Conservation (phyloP, 2,888 invertebrate genomes). For the Prosapia bicincta region DNA sequence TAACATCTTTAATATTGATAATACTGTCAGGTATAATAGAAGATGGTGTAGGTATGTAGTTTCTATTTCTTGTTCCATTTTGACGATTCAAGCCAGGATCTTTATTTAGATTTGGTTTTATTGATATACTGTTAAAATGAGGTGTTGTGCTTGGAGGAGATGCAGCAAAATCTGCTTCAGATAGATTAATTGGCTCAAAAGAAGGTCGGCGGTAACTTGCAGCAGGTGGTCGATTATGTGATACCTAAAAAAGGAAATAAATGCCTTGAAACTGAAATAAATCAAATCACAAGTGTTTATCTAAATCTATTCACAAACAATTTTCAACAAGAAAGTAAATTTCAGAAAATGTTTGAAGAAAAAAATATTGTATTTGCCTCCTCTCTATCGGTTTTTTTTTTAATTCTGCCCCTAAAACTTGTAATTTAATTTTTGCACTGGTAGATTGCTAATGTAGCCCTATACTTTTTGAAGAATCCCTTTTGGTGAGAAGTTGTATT, state of each 20-base stretch:
- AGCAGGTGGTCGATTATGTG: constrained; percentile 34
- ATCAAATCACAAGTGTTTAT: no score
- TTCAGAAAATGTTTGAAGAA: no score
- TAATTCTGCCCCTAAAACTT: no score
- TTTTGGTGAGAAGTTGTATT: no score
- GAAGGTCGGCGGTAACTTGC: constrained; percentile 40
- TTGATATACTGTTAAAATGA: constrained; percentile 4
- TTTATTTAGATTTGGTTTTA: constrained; percentile 2
- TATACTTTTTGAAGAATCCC: no score
- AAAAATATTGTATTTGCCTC: no score
- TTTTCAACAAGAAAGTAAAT: no score
- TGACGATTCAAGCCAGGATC: neutral
- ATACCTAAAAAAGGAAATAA: constrained; percentile 21
- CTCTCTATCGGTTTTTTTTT: no score
- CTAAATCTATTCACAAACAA: no score
- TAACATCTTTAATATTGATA: constrained; percentile 6
- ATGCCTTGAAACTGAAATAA: no score
- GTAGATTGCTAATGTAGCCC: no score
- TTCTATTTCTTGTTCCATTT: neutral
- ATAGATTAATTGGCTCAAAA: constrained; percentile 43
- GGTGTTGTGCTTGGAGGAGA: constrained; percentile 30
- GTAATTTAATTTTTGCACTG: no score
- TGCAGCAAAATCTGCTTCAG: constrained; percentile 42
- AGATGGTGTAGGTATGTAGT: neutral
- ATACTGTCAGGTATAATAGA: neutral